These are phyloP conservation scores for Drosophila diplacantha DNA, from an alignment of 2,888 invertebrate genomes.

Conservation along the genomic window DNA sequence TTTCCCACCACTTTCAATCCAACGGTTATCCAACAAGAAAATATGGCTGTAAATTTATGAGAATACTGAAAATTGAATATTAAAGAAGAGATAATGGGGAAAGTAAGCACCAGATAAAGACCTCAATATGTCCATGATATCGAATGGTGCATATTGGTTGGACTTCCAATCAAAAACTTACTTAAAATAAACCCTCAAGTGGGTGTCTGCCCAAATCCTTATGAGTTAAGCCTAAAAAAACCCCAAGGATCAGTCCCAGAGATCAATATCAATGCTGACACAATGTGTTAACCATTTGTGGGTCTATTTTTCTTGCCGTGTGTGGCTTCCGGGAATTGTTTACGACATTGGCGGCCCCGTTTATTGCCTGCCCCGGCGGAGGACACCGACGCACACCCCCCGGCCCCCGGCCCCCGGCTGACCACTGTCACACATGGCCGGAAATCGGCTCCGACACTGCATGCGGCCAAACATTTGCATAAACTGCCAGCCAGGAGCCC, in stretches of 20 bases:
- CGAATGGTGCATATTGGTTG: not conserved
- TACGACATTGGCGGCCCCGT: conserved; percentile 53
- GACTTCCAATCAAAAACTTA: not conserved
- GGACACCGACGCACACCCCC: not conserved
- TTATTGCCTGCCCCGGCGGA: conserved; percentile 49
- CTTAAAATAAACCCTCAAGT: not conserved
- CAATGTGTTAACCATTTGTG: not conserved
- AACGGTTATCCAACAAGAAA: not conserved
- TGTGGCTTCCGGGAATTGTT: conserved; percentile 39
- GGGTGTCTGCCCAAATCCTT: not conserved
- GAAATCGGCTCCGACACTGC: conserved; percentile 67
- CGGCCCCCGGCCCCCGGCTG: conserved; percentile 14
- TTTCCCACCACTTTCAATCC: not conserved
- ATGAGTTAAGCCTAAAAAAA: not conserved
- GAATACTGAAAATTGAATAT: not conserved
- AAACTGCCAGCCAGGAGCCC: conserved; percentile 54
- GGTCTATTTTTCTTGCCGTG: conserved; percentile 3
- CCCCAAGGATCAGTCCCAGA: not conserved
- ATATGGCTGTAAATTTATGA: not conserved
- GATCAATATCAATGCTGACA: not conserved
- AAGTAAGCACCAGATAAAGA: not conserved
- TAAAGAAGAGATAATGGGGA: not conserved
- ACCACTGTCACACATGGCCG: conserved; percentile 68
- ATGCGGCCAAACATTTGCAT: conserved; percentile 71
- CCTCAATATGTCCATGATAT: not conserved